Base-by-base conservation (phyloP, 2,113 vertebrate species). In the Catagonus wagneri region DNA sequence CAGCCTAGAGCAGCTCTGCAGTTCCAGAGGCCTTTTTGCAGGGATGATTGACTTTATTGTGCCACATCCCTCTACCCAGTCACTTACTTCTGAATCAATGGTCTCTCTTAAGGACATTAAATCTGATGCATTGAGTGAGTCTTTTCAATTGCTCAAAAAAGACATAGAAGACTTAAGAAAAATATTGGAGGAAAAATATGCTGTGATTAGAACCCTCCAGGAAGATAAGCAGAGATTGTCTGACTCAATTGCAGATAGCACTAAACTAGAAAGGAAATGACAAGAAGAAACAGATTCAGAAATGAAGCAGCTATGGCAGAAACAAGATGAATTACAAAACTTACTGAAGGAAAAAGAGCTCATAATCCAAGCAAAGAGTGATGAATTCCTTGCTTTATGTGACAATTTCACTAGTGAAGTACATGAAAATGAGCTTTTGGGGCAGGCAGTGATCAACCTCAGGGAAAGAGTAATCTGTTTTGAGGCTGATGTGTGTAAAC, bases 361-460 rank as follows among this genome's bases (percentile, higher is more conserved):
- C 88, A 97, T 99, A 74, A 99, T 99, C 98, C 99, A 99, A 98
- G 98, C 98, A 88, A 99, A 99, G 97, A 99, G 5, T 8, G 99
- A 99, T 96, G 99, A 99, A 61, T 98, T 99, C 12, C 88, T 95
- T 89, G 99, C 99, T 6, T 97, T 99, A 61, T 99, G 97, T 23
- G 99, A 99, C 97, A 98, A 96, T 13, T 98, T 99, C 61, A 98
- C 98, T 8, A 99, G 99, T 96, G 99, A 99, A 17, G 99, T 99
- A 95, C 99, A 98, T 15, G 99, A 99, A 98, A 99, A 99, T 23
- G 99, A 99, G 94, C 98, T 99, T 95, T 97, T 99, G 93, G 99
- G 99, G 97, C 99, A 99, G 98, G 99, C 99, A 0, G 99, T 99
- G 83, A 99, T 99, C 87, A 99, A 99, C 95, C 98, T 99, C 87